Base-by-base conservation (phyloP, 2,113 vertebrate genomes). In the Neodontobutis hainanensis region DNA sequence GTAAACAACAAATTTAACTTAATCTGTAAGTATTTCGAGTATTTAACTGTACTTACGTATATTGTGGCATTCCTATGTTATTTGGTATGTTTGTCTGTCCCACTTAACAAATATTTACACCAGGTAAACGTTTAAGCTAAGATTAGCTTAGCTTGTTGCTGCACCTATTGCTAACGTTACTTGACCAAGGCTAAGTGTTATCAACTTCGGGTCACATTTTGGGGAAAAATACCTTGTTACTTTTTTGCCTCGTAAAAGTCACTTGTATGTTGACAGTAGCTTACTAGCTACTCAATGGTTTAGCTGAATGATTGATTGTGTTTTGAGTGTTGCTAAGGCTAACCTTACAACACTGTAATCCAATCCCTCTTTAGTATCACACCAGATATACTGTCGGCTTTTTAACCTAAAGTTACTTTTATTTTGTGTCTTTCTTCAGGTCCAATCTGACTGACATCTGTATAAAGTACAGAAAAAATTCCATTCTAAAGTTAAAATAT, bases 61-160 rank as follows among this genome's bases (percentile, higher is more conserved):
- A 4, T 43, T 61, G n/a, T 3, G 0, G 1, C 11, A 6, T 10
- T 4, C 51, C 0, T 4, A 11, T 8, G 3, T 48, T 15, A n/a
- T 6, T 40, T 46, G 3, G 42, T 38, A 45, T 44, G 49, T 75
- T 56, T 6, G 11, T 38, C 3, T 16, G 36, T 12, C 12, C 4
- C 8, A 6, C 11, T n/a, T 53, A 14, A 61, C 11, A 14, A 9
- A 40, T 57, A 32, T 46, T 53, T 5, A 36, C n/a, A 19, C 16
- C 40, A 46, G 6, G 34, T 36, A 27, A 63, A 53, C 67, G 58
- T 10, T 38, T 7, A 9, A 49, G 88, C 86, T 87, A 88, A 59
- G 58, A 58, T 69, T 88, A 88, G 85, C 86, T 55, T 74, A 81
- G 78, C 60, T 46, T 45, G 56, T 16, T 42, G 48, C 52, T 11